Evolutionary conservation across 2,888 invertebrate genomes (phyloP).

Genomic region (Miltochrista miniata): DNA sequence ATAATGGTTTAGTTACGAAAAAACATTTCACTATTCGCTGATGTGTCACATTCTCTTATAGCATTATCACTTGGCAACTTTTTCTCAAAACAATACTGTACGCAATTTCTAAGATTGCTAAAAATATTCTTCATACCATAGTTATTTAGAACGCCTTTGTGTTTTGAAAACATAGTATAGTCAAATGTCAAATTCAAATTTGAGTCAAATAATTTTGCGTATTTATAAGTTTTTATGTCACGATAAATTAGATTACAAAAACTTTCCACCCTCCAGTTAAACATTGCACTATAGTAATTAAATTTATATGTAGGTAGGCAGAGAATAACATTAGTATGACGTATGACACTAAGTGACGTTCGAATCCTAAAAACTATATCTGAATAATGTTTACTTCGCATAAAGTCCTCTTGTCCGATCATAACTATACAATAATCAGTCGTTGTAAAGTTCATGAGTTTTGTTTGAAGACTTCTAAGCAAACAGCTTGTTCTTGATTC

Average conservation of each 20-base stretch:
- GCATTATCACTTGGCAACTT: background rate
- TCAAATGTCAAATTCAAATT: background rate
- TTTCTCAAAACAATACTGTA: background rate
- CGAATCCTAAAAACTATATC: background rate
- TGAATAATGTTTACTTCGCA: too few relatives aligned
- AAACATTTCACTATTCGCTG: background rate
- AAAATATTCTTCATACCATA: background rate
- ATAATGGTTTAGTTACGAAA: background rate
- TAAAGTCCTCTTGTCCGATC: background rate
- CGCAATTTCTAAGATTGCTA: background rate
- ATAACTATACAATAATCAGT: constrained; percentile 4
- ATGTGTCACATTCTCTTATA: background rate
- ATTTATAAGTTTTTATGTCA: background rate
- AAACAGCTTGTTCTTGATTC: background rate
- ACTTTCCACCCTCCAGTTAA: background rate
- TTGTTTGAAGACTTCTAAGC: background rate
- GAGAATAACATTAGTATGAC: background rate
- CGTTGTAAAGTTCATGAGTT: background rate
- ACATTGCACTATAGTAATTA: background rate
- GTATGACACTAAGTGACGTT: background rate
- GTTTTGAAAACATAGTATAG: background rate
- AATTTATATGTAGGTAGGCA: background rate
- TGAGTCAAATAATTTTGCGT: background rate
- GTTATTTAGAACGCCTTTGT: background rate
- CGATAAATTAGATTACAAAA: background rate